Percentiles rank a stretch among this genome's conserved stretches.
These are phyloP conservation scores for Epizoanthus scotinus DNA, from an alignment of 92 coral and sea anemone species.

Conservation along the genomic window DNA sequence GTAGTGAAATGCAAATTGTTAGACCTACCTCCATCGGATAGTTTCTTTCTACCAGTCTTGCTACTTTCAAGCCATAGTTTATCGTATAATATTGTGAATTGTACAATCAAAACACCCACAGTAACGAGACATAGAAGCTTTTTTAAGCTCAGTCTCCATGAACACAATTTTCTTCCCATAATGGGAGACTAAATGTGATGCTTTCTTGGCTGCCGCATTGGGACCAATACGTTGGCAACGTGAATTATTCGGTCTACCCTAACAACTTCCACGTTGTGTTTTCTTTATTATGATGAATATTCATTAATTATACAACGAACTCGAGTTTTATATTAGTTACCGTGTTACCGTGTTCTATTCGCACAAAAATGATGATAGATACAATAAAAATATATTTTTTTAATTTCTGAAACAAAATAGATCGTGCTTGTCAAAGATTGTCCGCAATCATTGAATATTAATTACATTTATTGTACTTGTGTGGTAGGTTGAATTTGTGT, in stretches of 20 bases:
- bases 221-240: neutral
- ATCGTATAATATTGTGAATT: conserved; percentile 1
- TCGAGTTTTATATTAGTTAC: no score
- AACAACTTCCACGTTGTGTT: neutral
- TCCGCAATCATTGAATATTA: no score
- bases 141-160: neutral
- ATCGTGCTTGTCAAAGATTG: no score
- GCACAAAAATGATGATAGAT: no score
- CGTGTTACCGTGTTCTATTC: no score
- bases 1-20: neutral
- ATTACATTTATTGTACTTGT: neutral
- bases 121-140: neutral
- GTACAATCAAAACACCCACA: neutral
- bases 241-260: neutral
- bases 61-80: neutral
- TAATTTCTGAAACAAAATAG: no score
- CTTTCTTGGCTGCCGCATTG: neutral
- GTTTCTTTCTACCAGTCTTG: neutral
- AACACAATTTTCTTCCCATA: neutral
- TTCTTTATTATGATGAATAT: neutral
- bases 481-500: neutral
- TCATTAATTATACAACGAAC: no score
- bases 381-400: no score
- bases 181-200: neutral
- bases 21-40: conserved; percentile 5